Evolutionary conservation across 2,797 vertebrate species (phyloP).

Genomic region (Pelobates cultripes): DNA sequence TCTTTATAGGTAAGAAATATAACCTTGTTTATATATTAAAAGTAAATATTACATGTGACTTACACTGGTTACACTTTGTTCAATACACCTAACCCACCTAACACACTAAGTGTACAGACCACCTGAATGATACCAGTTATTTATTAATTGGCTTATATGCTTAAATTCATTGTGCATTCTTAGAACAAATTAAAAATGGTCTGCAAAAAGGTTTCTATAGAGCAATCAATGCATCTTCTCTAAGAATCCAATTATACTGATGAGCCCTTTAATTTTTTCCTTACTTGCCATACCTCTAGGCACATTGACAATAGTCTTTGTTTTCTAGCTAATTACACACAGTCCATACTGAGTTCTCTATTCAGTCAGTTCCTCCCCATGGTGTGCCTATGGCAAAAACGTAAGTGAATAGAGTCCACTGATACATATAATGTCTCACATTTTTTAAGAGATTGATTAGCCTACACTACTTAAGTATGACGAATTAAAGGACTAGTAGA

Average conservation of each 20-base stretch:
- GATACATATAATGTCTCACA: conserved; percentile 1
- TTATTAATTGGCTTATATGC: no score
- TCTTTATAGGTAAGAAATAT: no score
- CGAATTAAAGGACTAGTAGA: conserved; percentile 34
- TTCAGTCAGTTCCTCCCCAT: conserved; percentile 31
- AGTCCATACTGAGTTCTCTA: conserved; percentile 25
- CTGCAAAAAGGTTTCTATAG: neutral
- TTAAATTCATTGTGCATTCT: neutral
- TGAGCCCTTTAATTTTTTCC: conserved; percentile 13
- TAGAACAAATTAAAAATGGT: neutral
- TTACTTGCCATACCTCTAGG: conserved; percentile 28
- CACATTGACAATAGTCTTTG: conserved; percentile 44
- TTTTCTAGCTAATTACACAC: conserved; percentile 28
- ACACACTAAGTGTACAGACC: no score
- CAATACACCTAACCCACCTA: no score
- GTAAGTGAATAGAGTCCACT: conserved; percentile 26
- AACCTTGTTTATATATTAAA: no score
- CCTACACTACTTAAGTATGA: conserved; percentile 32
- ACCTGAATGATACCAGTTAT: no score
- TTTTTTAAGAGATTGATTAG: conserved; percentile 31
- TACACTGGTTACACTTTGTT: no score
- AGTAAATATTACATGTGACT: no score
- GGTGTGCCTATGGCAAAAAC: conserved; percentile 43
- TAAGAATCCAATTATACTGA: conserved; percentile 8
- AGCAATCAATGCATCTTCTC: conserved; percentile 3